Evolutionary conservation across 1,140 invertebrate genomes (phyloP).

Genomic region (Magallana ariakensis): DNA sequence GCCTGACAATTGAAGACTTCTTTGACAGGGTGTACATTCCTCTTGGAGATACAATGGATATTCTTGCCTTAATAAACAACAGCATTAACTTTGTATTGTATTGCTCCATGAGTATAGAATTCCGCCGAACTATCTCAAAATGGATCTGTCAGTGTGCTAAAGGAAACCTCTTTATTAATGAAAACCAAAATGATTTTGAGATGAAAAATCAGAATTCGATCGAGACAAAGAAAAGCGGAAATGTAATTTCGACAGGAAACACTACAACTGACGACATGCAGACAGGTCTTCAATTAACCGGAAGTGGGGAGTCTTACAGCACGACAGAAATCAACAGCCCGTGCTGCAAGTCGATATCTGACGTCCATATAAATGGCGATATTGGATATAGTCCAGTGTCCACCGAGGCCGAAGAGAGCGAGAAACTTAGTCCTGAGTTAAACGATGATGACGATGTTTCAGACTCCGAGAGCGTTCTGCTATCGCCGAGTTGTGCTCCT

Average conservation of each 20-base stretch:
- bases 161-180: background rate
- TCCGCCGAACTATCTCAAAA: slow-evolving; percentile 47
- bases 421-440: background rate
- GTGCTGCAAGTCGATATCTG: slow-evolving; percentile 12
- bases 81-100: slow-evolving; percentile 96
- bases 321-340: slow-evolving; percentile 1
- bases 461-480: background rate
- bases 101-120: slow-evolving; percentile 88
- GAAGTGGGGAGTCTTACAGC: background rate
- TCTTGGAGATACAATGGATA: slow-evolving; percentile 94
- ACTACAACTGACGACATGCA: slow-evolving; percentile 33
- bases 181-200: slow-evolving; percentile 14
- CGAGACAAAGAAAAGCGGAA: background rate
- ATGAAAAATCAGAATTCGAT: background rate
- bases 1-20: slow-evolving; percentile 69
- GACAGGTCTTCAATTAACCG: slow-evolving; percentile 5
- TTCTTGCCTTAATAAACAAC: slow-evolving; percentile 93
- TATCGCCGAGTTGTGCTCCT: background rate
- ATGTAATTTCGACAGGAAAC: background rate
- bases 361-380: slow-evolving; percentile 1
- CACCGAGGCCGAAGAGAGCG: background rate
- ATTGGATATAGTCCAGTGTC: background rate
- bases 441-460: background rate
- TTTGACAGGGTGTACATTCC: slow-evolving; percentile 78
- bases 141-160: slow-evolving; percentile 33